phyloP scores from a whole-genome alignment of 2,113 vertebrate species.

The Etia nguti region DNA sequence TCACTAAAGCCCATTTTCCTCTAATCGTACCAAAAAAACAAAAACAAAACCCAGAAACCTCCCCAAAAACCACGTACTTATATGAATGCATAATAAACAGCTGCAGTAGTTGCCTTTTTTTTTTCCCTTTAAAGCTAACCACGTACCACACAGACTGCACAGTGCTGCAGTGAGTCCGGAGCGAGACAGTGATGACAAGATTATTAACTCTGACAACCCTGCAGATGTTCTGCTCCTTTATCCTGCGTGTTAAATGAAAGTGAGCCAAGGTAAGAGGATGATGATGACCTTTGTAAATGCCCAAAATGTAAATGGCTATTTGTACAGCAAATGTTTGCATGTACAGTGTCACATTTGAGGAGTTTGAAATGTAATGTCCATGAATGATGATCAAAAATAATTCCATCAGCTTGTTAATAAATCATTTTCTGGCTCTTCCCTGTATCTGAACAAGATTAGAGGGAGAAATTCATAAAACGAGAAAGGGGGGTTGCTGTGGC shows the following conservation, averaged over 20 bases:
- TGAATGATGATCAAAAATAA: conserved; percentile 62
- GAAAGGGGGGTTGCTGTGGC: conserved; percentile 48
- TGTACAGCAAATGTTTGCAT: conserved; percentile 52
- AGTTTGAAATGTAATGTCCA: conserved; percentile 44
- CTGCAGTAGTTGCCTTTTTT: not conserved
- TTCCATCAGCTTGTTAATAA: conserved; percentile 66
- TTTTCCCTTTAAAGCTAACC: not conserved
- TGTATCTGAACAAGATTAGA: conserved; percentile 51
- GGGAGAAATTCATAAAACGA: conserved; percentile 44
- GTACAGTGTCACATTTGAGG: conserved; percentile 44
- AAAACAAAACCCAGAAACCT: too few species aligned
- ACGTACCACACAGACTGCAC: not conserved
- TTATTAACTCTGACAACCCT: conserved; percentile 32
- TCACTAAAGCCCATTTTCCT: not conserved
- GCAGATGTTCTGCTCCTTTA: conserved; percentile 11
- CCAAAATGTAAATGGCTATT: conserved; percentile 38
- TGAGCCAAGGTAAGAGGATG: conserved; percentile 25
- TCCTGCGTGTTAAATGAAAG: conserved; percentile 16
- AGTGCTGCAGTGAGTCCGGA: not conserved
- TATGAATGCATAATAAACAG: not conserved
- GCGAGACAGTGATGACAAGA: conserved; percentile 6
- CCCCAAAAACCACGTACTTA: not conserved
- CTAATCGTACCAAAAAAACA: not conserved
- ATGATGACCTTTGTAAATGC: conserved; percentile 31
- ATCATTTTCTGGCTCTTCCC: conserved; percentile 47